Evolutionary conservation across 2,888 invertebrate species (phyloP).

Genomic region (Ganaspis brasiliensis): DNA sequence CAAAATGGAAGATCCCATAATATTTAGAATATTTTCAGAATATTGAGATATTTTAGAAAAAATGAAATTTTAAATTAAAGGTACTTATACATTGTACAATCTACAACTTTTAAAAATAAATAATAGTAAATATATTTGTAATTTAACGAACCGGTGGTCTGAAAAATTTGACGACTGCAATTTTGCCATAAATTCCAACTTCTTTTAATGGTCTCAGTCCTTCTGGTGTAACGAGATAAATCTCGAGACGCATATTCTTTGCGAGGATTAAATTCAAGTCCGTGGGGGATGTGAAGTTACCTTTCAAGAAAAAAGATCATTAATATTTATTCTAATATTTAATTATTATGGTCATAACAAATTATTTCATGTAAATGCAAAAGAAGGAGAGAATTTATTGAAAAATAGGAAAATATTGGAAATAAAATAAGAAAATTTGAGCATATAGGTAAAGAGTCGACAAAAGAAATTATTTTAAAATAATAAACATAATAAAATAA

Average conservation of each 20-base stretch:
- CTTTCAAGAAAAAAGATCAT: slow-evolving; percentile 81
- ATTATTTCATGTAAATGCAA: no score
- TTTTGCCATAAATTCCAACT: slow-evolving; percentile 96
- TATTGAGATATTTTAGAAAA: no score
- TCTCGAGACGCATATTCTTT: slow-evolving; percentile 96
- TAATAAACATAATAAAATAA: no score
- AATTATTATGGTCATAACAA: no score
- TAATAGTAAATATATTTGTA: not conserved
- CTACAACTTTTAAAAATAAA: slow-evolving; percentile 5
- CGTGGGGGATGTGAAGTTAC: slow-evolving; percentile 96
- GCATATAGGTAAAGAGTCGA: no score
- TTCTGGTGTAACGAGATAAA: slow-evolving; percentile 97
- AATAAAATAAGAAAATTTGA: no score
- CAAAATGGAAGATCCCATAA: no score
- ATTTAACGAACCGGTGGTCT: slow-evolving; percentile 88
- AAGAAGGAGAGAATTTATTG: no score
- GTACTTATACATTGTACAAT: not conserved
- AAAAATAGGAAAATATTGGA: no score
- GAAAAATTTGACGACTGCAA: slow-evolving; percentile 97
- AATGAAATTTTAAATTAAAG: no score
- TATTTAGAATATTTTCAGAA: no score
- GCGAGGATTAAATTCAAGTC: slow-evolving; percentile 98
- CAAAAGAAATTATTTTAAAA: not conserved
- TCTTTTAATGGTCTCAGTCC: slow-evolving; percentile 97
- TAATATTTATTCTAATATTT: not conserved